Percentiles rank a stretch among this genome's conserved stretches.
Conservation (phyloP, 2,113 vertebrate genomes). For the Pterophyllum scalare region DNA sequence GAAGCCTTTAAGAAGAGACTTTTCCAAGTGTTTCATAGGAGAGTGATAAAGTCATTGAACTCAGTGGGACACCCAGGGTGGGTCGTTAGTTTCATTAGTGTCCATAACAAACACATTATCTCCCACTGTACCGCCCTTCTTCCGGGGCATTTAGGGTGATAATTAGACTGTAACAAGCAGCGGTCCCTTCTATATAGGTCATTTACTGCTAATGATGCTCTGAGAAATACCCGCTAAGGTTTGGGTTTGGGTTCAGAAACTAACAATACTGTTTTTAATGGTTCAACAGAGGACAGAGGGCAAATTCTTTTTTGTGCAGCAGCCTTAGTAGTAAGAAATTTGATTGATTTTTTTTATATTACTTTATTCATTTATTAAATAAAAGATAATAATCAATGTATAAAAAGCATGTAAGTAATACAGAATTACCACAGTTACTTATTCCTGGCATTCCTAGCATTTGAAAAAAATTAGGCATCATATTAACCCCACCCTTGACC, state of each 20-base stretch:
- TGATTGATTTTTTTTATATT: not conserved
- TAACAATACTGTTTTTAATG: constrained; percentile 24
- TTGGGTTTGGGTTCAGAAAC: constrained; percentile 23
- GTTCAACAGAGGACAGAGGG: constrained; percentile 19
- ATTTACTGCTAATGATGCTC: constrained; percentile 55
- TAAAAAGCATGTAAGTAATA: not conserved
- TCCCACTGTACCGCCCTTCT: constrained; percentile 55
- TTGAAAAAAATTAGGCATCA: not conserved
- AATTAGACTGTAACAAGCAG: constrained; percentile 75
- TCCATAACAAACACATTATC: constrained; percentile 78
- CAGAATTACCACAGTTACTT: not conserved
- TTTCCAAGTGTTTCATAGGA: constrained; percentile 32
- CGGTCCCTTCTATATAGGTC: constrained; percentile 63
- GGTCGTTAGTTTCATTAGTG: constrained; percentile 72
- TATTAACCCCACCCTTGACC: not conserved
- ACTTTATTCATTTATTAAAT: not conserved
- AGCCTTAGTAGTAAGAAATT: not conserved
- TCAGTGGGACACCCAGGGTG: constrained; percentile 53
- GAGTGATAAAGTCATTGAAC: constrained; percentile 40
- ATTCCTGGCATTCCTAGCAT: not conserved
- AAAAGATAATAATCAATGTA: not conserved
- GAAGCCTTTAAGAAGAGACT: not conserved
- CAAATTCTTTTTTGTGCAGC: not conserved
- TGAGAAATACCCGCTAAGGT: constrained; percentile 28
- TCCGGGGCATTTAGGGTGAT: constrained; percentile 69